Conservation (phyloP, 2,113 vertebrate genomes). For the Trochalopteron elliotii region DNA sequence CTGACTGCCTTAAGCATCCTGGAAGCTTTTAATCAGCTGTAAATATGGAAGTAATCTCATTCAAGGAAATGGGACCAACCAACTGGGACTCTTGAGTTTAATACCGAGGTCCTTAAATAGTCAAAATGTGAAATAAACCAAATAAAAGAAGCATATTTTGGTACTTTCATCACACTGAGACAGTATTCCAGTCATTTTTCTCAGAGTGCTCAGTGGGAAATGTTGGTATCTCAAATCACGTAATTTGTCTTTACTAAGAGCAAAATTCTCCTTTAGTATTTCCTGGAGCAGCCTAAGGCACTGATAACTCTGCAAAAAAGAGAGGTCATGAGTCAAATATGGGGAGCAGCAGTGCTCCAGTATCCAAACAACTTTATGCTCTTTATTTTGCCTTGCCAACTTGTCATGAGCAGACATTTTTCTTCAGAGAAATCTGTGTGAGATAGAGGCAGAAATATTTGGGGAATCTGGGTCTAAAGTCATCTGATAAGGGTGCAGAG, state of each 20-base stretch:
- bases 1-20: neutral
- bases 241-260: slow-evolving; percentile 2
- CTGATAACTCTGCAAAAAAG: slow-evolving; percentile 12
- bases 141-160: slow-evolving; percentile 26
- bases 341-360: neutral
- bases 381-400: slow-evolving; percentile 20
- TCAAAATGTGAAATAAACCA: neutral
- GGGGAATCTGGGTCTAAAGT: slow-evolving; percentile 27
- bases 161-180: neutral
- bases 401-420: slow-evolving; percentile 13
- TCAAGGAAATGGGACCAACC: neutral
- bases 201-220: slow-evolving; percentile 47
- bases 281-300: slow-evolving; percentile 20
- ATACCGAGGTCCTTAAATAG: slow-evolving; percentile 27
- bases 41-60: neutral
- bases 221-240: neutral
- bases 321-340: slow-evolving; percentile 26
- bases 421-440: slow-evolving; percentile 20
- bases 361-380: neutral
- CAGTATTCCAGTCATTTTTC: slow-evolving; percentile 58
- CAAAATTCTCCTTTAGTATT: slow-evolving; percentile 22
- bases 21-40: neutral
- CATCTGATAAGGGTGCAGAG: slow-evolving; percentile 23
- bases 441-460: slow-evolving; percentile 40
- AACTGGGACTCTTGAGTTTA: neutral